Percentiles rank a stretch among this genome's conserved stretches.
Evolutionary conservation across 2,797 vertebrate genomes (phyloP).

Genomic region (Siniperca scherzeri): DNA sequence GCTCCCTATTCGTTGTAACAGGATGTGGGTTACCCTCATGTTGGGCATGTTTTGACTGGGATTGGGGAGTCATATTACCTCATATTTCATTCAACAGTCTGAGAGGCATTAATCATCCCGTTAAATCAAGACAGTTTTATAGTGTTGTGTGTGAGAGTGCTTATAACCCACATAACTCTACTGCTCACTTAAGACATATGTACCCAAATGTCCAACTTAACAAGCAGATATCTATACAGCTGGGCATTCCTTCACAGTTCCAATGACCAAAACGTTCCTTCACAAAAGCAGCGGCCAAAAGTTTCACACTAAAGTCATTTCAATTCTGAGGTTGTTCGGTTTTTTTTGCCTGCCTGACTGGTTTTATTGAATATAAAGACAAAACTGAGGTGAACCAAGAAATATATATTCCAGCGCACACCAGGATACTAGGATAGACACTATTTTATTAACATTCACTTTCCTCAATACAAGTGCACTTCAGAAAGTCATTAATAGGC

Average conservation of each 20-base stretch:
- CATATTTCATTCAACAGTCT: slow-evolving; percentile 78
- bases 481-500: too few species aligned
- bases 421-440: too few species aligned
- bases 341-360: neutral
- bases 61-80: slow-evolving; percentile 77
- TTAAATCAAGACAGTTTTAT: slow-evolving; percentile 83
- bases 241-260: slow-evolving; percentile 55
- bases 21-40: slow-evolving; percentile 59
- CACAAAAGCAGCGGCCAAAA: slow-evolving; percentile 22
- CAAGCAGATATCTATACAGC: slow-evolving; percentile 58
- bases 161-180: slow-evolving; percentile 69
- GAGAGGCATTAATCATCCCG: slow-evolving; percentile 79
- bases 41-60: slow-evolving; percentile 76
- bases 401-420: too few species aligned
- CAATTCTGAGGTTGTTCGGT: neutral
- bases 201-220: slow-evolving; percentile 73
- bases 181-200: slow-evolving; percentile 57
- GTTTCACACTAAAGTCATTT: slow-evolving; percentile 8
- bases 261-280: slow-evolving; percentile 59
- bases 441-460: too few species aligned
- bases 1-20: slow-evolving; percentile 35
- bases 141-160: slow-evolving; percentile 68
- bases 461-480: too few species aligned
- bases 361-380: slow-evolving; percentile 5
- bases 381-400: neutral